Conservation (phyloP, 2,888 invertebrate species). For the Polia nebulosa region DNA sequence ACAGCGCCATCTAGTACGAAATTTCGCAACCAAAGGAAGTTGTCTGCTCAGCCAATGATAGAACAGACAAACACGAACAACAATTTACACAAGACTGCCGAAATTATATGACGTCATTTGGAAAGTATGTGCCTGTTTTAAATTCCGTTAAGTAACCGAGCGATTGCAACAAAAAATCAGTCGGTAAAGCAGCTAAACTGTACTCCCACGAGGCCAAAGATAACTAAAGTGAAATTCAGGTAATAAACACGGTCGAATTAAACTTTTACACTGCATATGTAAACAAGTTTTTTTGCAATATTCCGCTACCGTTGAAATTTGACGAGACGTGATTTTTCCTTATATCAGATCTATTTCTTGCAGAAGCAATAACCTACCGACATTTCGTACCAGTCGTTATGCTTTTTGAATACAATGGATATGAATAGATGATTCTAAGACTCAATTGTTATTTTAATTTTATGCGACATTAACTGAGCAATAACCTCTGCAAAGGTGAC, state of each 20-base stretch:
- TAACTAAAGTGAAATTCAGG: constrained; percentile 58
- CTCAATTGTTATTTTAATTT: constrained; percentile 65
- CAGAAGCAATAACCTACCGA: constrained; percentile 36
- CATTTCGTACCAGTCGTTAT: constrained; percentile 30
- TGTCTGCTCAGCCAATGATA: constrained; percentile 59
- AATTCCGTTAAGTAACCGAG: constrained; percentile 80
- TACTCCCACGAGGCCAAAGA: constrained; percentile 47
- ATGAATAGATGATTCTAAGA: constrained; percentile 60
- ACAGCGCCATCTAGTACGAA: constrained; percentile 76
- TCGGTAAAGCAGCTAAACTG: constrained; percentile 65
- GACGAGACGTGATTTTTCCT: constrained; percentile 1
- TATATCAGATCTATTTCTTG: constrained; percentile 15
- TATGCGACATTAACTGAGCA: constrained; percentile 66
- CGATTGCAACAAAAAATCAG: constrained; percentile 61
- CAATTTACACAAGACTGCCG: constrained; percentile 74
- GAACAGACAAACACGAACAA: constrained; percentile 63
- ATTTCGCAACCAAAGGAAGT: constrained; percentile 39
- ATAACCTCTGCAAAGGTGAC: constrained; percentile 66
- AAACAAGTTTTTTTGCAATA: constrained; percentile 19
- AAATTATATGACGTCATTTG: constrained; percentile 87
- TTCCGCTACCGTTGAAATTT: not conserved
- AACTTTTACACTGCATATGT: constrained; percentile 31
- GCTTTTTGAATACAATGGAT: constrained; percentile 61
- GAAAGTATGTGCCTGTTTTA: constrained; percentile 86
- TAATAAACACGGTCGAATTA: constrained; percentile 26